Percentiles rank a stretch among this genome's conserved stretches.
Conservation (phyloP, 1,140 invertebrate genomes). For the Plectrocnemia conspersa region DNA sequence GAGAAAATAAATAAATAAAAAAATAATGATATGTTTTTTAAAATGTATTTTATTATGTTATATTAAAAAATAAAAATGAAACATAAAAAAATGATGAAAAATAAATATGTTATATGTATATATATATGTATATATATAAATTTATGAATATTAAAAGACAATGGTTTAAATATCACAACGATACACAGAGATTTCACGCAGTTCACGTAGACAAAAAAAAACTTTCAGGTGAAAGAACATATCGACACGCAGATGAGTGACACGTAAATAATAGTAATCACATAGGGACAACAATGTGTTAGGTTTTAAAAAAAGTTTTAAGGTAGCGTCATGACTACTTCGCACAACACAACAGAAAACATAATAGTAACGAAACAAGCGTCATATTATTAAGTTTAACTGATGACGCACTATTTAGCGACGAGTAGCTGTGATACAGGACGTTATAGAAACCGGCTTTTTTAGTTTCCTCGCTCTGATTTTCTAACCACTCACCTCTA, state of each 20-base stretch:
- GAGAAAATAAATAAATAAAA: not conserved
- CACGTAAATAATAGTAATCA: slow-evolving; percentile 5
- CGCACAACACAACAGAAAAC: slow-evolving; percentile 24
- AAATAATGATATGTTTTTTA: slow-evolving; percentile 1
- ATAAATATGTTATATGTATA: slow-evolving; percentile 1
- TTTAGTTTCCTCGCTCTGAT: slow-evolving; percentile 44
- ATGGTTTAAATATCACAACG: slow-evolving; percentile 20
- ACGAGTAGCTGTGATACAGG: slow-evolving; percentile 37
- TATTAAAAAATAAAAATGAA: slow-evolving; percentile 10
- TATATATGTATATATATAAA: not conserved
- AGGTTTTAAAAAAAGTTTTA: too few relatives aligned
- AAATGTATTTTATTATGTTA: slow-evolving; percentile 2
- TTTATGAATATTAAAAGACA: slow-evolving; percentile 15
- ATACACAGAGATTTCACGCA: slow-evolving; percentile 11
- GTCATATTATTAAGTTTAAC: slow-evolving; percentile 10
- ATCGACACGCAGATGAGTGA: slow-evolving; percentile 6
- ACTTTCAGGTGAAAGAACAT: not conserved
- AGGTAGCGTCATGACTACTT: slow-evolving; percentile 10
- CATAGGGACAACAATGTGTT: too few relatives aligned
- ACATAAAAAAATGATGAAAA: not conserved
- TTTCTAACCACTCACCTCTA: slow-evolving; percentile 66
- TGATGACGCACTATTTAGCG: slow-evolving; percentile 2
- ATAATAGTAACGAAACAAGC: slow-evolving; percentile 29
- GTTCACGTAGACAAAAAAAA: not conserved
- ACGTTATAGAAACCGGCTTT: slow-evolving; percentile 51